Evolutionary conservation across 2,113 vertebrate genomes (phyloP), one percentile per base, ranked within the genome.

Genomic region (Thalassarche chlororhynchos): DNA sequence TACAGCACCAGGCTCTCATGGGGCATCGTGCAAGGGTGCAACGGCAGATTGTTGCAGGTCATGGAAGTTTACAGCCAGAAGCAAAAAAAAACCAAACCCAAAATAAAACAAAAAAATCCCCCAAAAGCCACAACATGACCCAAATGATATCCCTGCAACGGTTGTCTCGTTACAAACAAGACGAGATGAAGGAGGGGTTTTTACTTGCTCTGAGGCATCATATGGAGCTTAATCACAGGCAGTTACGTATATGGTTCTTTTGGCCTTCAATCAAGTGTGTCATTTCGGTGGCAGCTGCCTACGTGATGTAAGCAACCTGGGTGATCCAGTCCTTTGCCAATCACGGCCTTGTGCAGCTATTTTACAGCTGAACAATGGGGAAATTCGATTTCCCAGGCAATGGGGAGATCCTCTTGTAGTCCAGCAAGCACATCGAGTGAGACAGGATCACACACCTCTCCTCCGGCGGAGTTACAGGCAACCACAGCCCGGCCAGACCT

Each of bases 201-300:
- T 96, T 96, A 96, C 95, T 97, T 96, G 95, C 94, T 94, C 94
- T 83, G 85, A 97, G 82, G 94, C 87, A 95, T 96, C 95, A 97
- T 96, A 97, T 84, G 94, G 96, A 96, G 93, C 94, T 96, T 97
- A 97, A 97, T 97, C 91, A 95, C 94, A 96, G 80, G 96, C 96
- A 93, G 93, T 95, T 97, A 96, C 95, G 94, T 97, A 96, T 96
- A 95, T 36, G 95, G 94, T 92, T 87, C 93, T 96, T 96, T 97
- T 97, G 97, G 96, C 96, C 89, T 97, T 96, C 93, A 96, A 94
- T 96, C 96, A 95, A 97, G 91, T 96, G 97, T 95, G 87, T 97
- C 95, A 91, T 96, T 97, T 96, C 21, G 31, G 94, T 97, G 96
- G 96, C 95, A 96, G 97, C 95, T 96, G 95, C 96, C 96, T 97